phyloP scores from a whole-genome alignment of 2,888 invertebrate genomes.

The Acronicta psi region DNA sequence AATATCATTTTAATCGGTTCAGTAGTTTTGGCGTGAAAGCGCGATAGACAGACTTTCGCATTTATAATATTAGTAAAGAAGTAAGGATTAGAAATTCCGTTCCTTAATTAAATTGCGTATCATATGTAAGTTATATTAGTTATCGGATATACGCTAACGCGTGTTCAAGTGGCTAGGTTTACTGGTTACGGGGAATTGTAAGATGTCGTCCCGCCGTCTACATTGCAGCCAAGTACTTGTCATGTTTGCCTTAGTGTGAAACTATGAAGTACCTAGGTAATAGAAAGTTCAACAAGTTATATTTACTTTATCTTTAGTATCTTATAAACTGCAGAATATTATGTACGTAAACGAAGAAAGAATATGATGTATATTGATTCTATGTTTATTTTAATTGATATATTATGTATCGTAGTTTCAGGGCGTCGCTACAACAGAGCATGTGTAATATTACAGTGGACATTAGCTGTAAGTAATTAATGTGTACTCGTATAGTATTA shows the following conservation, averaged over 20 bases:
- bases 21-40: no score
- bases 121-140: slow-evolving; percentile 46
- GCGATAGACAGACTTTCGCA: no score
- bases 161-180: slow-evolving; percentile 19
- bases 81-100: slow-evolving; percentile 13
- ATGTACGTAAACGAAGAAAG: not conserved
- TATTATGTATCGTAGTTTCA: slow-evolving; percentile 11
- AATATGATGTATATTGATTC: not conserved
- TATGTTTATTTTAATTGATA: not conserved
- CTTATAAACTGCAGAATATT: not conserved
- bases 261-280: slow-evolving; percentile 15
- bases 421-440: slow-evolving; percentile 13
- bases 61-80: no score
- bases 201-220: slow-evolving; percentile 43
- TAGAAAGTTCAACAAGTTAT: slow-evolving; percentile 52
- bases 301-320: slow-evolving; percentile 22
- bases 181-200: slow-evolving; percentile 23
- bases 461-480: slow-evolving; percentile 50
- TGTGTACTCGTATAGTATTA: slow-evolving; percentile 49
- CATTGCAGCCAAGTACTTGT: slow-evolving; percentile 11
- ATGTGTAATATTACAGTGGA: slow-evolving; percentile 41
- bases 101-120: slow-evolving; percentile 32
- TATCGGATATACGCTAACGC: slow-evolving; percentile 11
- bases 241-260: slow-evolving; percentile 10
- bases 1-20: no score